Conservation (phyloP, 2,113 vertebrate genomes). For the Colius striatus region DNA sequence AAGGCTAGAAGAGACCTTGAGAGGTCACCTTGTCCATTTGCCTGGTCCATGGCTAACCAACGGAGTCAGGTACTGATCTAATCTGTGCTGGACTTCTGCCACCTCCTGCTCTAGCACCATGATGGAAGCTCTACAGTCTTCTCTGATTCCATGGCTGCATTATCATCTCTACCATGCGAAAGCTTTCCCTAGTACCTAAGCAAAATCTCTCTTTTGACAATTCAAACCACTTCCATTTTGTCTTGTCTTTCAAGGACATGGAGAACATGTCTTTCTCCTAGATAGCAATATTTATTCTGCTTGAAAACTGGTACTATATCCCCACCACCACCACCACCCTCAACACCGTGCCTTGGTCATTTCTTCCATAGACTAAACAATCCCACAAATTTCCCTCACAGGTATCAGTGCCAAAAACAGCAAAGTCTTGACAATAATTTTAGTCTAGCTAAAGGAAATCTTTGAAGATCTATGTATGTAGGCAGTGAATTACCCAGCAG, state of each 20-base stretch:
- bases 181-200: not conserved
- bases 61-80: not conserved
- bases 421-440: not conserved
- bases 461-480: not conserved
- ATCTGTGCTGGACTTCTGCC: not conserved
- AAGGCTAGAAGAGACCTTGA: not conserved
- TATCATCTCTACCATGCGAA: not conserved
- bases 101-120: not conserved
- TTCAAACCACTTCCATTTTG: not conserved
- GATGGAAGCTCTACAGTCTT: not conserved
- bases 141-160: not conserved
- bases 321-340: no score
- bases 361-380: not conserved
- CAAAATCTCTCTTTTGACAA: not conserved
- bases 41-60: not conserved
- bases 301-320: not conserved
- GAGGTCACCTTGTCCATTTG: not conserved
- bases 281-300: not conserved
- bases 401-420: conserved; percentile 1
- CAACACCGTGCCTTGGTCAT: not conserved
- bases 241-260: not conserved
- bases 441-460: not conserved
- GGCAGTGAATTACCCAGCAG: not conserved
- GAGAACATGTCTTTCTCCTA: not conserved
- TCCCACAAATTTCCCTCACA: not conserved